Evolutionary conservation across 2,797 vertebrate genomes (phyloP).

Genomic region (Spinus pinus): DNA sequence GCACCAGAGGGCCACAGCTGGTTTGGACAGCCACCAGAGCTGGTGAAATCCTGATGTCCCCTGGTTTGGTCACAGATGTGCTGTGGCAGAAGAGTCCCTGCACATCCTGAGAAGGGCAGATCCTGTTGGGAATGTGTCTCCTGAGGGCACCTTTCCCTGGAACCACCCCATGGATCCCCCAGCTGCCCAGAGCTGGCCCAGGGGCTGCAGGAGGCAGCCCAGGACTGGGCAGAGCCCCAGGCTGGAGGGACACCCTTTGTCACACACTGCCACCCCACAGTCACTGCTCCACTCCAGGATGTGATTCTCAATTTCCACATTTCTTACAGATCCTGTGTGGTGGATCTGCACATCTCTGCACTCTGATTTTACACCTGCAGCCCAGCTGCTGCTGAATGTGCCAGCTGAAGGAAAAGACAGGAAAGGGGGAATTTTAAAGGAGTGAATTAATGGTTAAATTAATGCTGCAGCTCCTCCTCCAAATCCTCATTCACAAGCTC

Average conservation of each 20-base stretch:
- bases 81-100: neutral
- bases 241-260: neutral
- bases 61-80: neutral
- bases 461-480: conserved; percentile 11
- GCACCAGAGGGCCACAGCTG: neutral
- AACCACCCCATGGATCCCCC: neutral
- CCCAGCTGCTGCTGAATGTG: neutral
- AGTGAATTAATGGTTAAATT: conserved; percentile 43
- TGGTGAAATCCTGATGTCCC: neutral
- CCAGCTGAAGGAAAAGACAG: neutral
- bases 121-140: neutral
- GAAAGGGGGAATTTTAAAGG: neutral
- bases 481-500: neutral
- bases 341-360: neutral
- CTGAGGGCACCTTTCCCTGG: neutral
- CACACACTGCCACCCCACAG: neutral
- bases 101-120: neutral
- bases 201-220: neutral
- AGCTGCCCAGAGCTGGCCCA: accelerated
- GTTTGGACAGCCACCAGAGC: neutral
- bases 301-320: neutral
- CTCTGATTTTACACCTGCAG: neutral
- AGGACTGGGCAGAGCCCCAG: neutral
- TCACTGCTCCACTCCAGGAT: neutral
- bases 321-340: neutral